Evolutionary conservation across 2,888 invertebrate genomes (phyloP).

Genomic region (Gari tellinella): DNA sequence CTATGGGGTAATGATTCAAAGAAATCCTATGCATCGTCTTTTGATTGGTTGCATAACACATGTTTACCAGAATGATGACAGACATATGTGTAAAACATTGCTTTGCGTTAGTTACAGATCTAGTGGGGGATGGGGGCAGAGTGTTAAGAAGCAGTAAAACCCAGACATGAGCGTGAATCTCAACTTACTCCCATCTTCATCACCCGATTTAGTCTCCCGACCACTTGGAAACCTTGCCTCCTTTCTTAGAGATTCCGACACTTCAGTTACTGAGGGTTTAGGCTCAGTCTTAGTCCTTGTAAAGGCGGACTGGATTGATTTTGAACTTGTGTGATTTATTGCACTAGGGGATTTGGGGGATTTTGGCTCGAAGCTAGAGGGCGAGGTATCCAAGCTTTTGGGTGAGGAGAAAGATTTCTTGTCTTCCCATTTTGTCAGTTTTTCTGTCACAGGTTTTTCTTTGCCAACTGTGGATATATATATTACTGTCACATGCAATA

Average conservation of each 20-base stretch:
- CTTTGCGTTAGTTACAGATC: too few relatives aligned
- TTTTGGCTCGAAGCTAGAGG: constrained; percentile 24
- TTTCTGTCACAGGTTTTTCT: constrained; percentile 23
- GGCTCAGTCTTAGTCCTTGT: constrained; percentile 25
- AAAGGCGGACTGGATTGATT: constrained; percentile 8
- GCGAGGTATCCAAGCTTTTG: constrained; percentile 10
- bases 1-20: too few relatives aligned
- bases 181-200: constrained; percentile 36
- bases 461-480: constrained; percentile 46
- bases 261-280: constrained; percentile 24
- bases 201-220: constrained; percentile 35
- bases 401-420: constrained; percentile 48
- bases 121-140: too few relatives aligned
- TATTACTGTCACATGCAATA: constrained; percentile 1
- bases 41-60: too few relatives aligned
- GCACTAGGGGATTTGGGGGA: constrained; percentile 40
- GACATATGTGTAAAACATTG: too few relatives aligned
- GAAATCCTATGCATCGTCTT: too few relatives aligned
- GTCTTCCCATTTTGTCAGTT: constrained; percentile 20
- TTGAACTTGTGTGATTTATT: constrained; percentile 29
- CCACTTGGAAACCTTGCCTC: constrained; percentile 55
- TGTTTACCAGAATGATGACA: too few relatives aligned
- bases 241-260: constrained; percentile 40
- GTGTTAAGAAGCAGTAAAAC: constrained; percentile 5
- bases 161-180: neutral